Evolutionary conservation across 2,888 invertebrate genomes (phyloP).

Genomic region (Volucella inanis): DNA sequence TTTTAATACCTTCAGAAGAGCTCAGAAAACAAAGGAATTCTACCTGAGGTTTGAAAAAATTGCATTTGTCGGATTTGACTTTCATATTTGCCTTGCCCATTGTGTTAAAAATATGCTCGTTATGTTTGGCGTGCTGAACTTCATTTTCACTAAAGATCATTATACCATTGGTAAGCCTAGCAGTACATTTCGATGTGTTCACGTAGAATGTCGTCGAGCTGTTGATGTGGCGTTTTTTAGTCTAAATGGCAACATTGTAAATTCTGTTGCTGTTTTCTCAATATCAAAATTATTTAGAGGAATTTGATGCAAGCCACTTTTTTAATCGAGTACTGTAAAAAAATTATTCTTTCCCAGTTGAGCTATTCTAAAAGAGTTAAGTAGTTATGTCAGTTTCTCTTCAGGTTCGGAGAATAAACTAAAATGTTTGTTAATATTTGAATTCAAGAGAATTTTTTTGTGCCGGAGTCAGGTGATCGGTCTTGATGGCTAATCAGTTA

Average conservation of each 20-base stretch:
- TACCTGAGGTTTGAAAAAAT: constrained; percentile 27
- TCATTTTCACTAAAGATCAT: too few species aligned
- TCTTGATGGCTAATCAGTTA: constrained; percentile 35
- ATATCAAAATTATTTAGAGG: constrained; percentile 44
- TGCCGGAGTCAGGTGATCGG: too few species aligned
- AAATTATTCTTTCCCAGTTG: constrained; percentile 12
- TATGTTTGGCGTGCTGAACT: too few species aligned
- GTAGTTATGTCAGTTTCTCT: too few species aligned
- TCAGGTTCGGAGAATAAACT: too few species aligned
- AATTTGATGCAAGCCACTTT: constrained; percentile 55
- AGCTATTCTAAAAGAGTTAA: constrained; percentile 49
- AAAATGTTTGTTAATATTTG: too few species aligned
- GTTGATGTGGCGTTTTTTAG: constrained; percentile 56
- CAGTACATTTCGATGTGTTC: too few species aligned
- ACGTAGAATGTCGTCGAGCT: constrained; percentile 48
- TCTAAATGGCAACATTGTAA: constrained; percentile 45
- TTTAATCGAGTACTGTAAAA: constrained; percentile 28
- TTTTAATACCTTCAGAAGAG: too few species aligned
- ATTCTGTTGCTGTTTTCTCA: constrained; percentile 49
- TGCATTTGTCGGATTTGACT: constrained; percentile 49
- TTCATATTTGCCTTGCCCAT: constrained; percentile 33
- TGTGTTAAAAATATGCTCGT: constrained; percentile 47
- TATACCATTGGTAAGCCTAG: too few species aligned
- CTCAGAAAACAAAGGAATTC: constrained; percentile 34
- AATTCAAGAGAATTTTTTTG: too few species aligned